These are phyloP conservation scores for Alsophila aescularia DNA, from an alignment of 2,888 invertebrate genomes.

Conservation along the genomic window DNA sequence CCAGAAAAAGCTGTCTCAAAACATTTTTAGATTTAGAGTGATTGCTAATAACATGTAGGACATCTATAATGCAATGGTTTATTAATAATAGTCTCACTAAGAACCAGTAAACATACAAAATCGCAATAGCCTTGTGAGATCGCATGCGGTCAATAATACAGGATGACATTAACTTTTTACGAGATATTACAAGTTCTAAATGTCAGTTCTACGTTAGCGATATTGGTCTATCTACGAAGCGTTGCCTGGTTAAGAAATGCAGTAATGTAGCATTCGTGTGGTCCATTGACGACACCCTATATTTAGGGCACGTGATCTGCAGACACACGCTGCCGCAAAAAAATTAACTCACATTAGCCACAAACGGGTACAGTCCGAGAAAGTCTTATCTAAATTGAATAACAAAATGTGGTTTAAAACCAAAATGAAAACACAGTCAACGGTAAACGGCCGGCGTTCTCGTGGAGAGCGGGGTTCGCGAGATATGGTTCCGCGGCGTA, in stretches of 20 bases:
- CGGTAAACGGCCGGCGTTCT: conserved; percentile 54
- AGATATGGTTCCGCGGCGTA: conserved; percentile 63
- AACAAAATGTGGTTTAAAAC: conserved; percentile 39
- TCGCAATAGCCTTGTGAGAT: conserved; percentile 53
- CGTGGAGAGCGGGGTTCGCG: conserved; percentile 57
- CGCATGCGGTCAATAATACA: conserved; percentile 64
- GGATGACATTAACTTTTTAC: conserved; percentile 52
- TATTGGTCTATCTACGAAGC: conserved; percentile 54
- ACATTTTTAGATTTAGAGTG: conserved; percentile 44
- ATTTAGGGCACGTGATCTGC: conserved; percentile 78
- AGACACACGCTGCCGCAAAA: conserved; percentile 61
- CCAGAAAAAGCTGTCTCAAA: conserved; percentile 48
- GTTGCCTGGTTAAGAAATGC: conserved; percentile 62
- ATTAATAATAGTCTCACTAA: conserved; percentile 38
- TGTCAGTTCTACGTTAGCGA: conserved; percentile 45
- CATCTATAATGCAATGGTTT: conserved; percentile 43
- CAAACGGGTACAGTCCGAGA: conserved; percentile 71
- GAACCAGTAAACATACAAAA: conserved; percentile 37
- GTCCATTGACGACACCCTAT: conserved; percentile 71
- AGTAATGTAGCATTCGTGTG: conserved; percentile 60
- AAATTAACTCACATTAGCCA: conserved; percentile 79
- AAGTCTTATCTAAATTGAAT: conserved; percentile 56
- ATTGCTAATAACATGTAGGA: conserved; percentile 44
- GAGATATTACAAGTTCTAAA: conserved; percentile 46
- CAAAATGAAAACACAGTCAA: conserved; percentile 63